A percentile compares a stretch with the other conserved stretches of the same genome.
phyloP scores from a whole-genome alignment of 1,140 invertebrate genomes.

The Leptestheria dahalacensis region DNA sequence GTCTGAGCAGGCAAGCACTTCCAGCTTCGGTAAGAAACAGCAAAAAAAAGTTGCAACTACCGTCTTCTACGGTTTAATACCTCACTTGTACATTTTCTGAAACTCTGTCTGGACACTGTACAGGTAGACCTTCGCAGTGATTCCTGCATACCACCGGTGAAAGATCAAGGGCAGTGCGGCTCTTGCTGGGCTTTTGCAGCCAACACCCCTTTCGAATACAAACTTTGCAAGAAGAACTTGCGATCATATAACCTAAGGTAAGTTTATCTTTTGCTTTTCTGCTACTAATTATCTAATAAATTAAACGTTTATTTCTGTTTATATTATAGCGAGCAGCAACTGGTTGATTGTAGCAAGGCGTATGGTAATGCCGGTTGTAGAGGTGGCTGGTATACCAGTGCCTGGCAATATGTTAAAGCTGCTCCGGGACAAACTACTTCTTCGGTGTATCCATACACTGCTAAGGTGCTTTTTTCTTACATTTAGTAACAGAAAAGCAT shows the following conservation, averaged over 20 bases:
- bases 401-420: conserved; percentile 20
- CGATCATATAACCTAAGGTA: not conserved
- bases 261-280: too few species aligned
- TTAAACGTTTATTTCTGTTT: too few species aligned
- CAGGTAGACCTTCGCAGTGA: not conserved
- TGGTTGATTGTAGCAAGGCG: conserved; percentile 46
- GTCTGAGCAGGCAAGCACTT: too few species aligned
- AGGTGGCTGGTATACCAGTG: conserved; percentile 36
- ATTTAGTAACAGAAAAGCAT: too few species aligned
- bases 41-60: too few species aligned
- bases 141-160: not conserved
- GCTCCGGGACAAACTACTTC: conserved; percentile 18
- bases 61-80: too few species aligned
- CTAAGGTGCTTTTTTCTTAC: not conserved
- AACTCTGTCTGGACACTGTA: too few species aligned
- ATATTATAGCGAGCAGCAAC: conserved; percentile 40
- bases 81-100: too few species aligned
- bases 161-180: not conserved
- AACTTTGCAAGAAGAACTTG: not conserved
- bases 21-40: too few species aligned
- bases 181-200: not conserved
- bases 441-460: conserved; percentile 16
- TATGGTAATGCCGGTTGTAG: conserved; percentile 43
- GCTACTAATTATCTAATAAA: not conserved
- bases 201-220: not conserved